Conservation (phyloP, 2,888 invertebrate genomes). For the Agrochola litura region DNA sequence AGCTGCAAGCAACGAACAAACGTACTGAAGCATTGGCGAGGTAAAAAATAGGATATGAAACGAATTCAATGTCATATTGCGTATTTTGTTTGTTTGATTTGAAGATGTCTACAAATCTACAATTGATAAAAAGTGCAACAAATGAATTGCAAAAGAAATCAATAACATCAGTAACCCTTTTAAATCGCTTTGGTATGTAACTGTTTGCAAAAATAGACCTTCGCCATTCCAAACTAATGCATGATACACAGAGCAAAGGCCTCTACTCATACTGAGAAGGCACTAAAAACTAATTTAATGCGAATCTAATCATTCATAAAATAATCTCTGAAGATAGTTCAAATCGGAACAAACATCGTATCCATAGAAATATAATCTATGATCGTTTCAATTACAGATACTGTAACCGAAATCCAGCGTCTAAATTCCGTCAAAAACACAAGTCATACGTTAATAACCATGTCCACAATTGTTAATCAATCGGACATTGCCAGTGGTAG, state of each 20-base stretch:
- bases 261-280: not conserved
- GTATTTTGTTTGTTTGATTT: not conserved
- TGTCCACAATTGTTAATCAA: constrained; percentile 52
- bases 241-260: not conserved
- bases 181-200: not conserved
- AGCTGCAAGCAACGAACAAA: not conserved
- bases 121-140: not conserved
- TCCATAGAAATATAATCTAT: not conserved
- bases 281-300: not conserved
- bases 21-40: not conserved
- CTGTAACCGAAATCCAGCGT: not conserved
- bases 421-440: constrained; percentile 14
- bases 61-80: not conserved
- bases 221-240: not conserved
- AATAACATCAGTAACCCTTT: not conserved
- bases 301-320: not conserved
- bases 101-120: not conserved
- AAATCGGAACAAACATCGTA: not conserved
- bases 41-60: not conserved
- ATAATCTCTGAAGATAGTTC: too few relatives aligned
- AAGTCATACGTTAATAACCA: constrained; percentile 43
- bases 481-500: constrained; percentile 32
- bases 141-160: not conserved
- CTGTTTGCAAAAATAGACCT: not conserved
- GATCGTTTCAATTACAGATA: not conserved